These are phyloP conservation scores for Ischnus inquisitorius DNA, from an alignment of 2,888 invertebrate genomes.

Conservation along the genomic window DNA sequence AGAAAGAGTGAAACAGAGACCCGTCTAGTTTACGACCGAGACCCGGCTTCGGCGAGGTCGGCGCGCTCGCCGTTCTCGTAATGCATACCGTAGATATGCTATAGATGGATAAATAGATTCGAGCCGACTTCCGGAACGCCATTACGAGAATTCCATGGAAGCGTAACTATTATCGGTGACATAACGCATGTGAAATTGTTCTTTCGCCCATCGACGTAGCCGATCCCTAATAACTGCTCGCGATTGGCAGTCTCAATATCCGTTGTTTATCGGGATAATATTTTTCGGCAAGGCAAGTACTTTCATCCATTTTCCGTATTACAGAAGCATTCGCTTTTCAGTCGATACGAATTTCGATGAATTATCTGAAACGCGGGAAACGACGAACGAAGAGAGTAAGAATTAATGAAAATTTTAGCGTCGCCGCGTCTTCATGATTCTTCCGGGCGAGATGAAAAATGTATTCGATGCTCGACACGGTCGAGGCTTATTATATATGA, in stretches of 20 bases:
- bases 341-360: conserved; percentile 48
- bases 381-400: background rate
- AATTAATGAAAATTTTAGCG: conserved; percentile 44
- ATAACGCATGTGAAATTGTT: background rate
- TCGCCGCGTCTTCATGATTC: conserved; percentile 22
- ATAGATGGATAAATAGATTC: background rate
- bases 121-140: conserved; percentile 2
- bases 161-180: background rate
- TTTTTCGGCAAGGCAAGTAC: background rate
- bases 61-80: background rate
- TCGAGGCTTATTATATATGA: conserved; percentile 57
- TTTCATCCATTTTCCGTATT: background rate
- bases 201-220: background rate
- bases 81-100: background rate
- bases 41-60: background rate
- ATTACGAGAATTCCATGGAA: conserved; percentile 1
- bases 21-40: conserved; percentile 11
- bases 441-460: conserved; percentile 35
- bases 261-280: background rate
- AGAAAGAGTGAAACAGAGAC: conserved; percentile 1
- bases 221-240: background rate
- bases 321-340: background rate
- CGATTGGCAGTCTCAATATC: background rate
- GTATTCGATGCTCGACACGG: conserved; percentile 11
- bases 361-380: conserved; percentile 20